Base-by-base conservation (phyloP, 1,140 invertebrate species). In the Drosophila burlai region DNA sequence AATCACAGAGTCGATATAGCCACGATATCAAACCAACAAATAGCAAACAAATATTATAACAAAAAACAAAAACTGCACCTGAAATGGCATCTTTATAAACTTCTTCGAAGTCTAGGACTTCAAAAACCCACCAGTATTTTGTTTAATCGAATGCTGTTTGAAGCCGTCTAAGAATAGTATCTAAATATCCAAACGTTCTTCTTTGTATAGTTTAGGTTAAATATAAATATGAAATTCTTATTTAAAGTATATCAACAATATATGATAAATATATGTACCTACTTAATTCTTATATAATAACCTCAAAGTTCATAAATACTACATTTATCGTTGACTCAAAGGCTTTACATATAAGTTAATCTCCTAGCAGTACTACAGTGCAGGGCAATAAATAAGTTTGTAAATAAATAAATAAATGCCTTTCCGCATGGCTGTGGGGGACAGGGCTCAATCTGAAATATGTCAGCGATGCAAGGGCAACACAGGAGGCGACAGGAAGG, bases 391-490 rank as follows among this genome's bases (percentile, higher is more conserved):
- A 55, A 21, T 15, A 15, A 13, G 11, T 26, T 4, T 11, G 7
- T 36, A 10, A 55, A 16, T 38, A 55, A 36, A 55, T 38, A 24
- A 10, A 24, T 15, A 21, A 36, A 8, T 36, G n/a, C 46, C 18
- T 61, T 46, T 49, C 8, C 13, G 18, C 2, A 0, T n/a, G 21
- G 26, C 29, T 45, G 55, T 60, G 24, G 31, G 31, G 46, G 31
- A 59, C 42, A 77, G 34, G 3, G 21, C 54, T 55, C 46, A 84
- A 84, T 84, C 81, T 58, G 81, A 84, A 76, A 84, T 84, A 84
- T 83, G 81, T 84, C 63, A 80, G 66, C 81, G 52, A 77, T 81
- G 81, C 61, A 79, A 60, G 54, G 54, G 40, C 61, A 24, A 24
- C 31, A 11, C 54, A 47, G 59, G 52, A 46, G 50, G 55, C 43